A percentile compares a stretch with the other conserved stretches of the same genome.
phyloP scores from a whole-genome alignment of 2,888 invertebrate genomes.

The Nomada ferruginata region DNA sequence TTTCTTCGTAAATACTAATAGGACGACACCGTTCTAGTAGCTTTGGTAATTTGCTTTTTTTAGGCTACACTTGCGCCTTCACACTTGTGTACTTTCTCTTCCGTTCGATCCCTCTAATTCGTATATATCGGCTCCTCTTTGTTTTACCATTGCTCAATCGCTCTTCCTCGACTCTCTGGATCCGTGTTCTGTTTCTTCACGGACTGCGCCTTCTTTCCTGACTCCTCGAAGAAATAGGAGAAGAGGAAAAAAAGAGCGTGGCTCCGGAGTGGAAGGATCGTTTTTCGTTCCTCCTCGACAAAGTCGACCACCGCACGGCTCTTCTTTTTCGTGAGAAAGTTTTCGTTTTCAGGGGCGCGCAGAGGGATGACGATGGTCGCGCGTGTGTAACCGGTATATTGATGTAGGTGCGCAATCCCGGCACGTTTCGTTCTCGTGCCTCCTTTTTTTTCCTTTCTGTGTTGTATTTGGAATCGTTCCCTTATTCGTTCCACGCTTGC shows the following conservation, averaged over 20 bases:
- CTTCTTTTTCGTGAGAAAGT: constrained; percentile 75
- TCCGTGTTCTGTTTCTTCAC: constrained; percentile 35
- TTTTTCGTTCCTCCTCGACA: constrained; percentile 59
- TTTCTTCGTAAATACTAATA: constrained; percentile 79
- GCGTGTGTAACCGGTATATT: constrained; percentile 47
- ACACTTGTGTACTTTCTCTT: background rate
- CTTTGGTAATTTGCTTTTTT: constrained; percentile 56
- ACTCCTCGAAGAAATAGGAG: constrained; percentile 48
- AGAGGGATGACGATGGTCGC: constrained; percentile 57
- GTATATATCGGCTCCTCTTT: no score
- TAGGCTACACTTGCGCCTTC: constrained; percentile 1
- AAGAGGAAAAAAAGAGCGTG: constrained; percentile 33
- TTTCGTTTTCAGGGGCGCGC: constrained; percentile 64
- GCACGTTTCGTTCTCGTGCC: constrained; percentile 75
- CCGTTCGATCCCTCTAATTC: no score
- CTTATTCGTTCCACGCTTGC: background rate
- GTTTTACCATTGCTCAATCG: no score
- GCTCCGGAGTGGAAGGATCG: constrained; percentile 42
- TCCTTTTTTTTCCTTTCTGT: constrained; percentile 33
- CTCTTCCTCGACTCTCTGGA: background rate
- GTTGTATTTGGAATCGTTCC: constrained; percentile 37
- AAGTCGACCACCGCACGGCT: constrained; percentile 38
- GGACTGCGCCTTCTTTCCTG: constrained; percentile 15
- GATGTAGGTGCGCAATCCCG: constrained; percentile 50
- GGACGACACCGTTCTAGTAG: constrained; percentile 64